Evolutionary conservation across 2,113 vertebrate species (phyloP).

Genomic region (cat (Felis catus)): DNA sequence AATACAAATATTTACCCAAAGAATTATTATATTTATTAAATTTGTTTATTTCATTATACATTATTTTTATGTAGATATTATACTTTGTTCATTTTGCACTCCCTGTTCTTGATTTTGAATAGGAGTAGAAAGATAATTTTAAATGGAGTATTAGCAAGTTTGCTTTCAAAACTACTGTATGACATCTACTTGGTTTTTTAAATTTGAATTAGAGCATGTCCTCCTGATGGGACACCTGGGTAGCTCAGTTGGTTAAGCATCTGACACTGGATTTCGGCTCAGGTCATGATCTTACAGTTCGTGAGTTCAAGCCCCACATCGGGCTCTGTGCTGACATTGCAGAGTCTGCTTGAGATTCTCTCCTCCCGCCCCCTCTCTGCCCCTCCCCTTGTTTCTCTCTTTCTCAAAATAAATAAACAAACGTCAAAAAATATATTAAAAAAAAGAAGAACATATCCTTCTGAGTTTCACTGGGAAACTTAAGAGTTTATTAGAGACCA

Average conservation of each 20-base stretch:
- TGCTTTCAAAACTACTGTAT: conserved; percentile 52
- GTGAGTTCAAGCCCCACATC: no score
- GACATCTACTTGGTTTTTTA: not conserved
- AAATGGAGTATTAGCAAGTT: conserved; percentile 4
- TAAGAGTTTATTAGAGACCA: conserved; percentile 27
- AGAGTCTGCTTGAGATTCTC: no score
- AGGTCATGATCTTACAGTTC: no score
- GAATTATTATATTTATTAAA: conserved; percentile 8
- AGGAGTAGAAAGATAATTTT: conserved; percentile 38
- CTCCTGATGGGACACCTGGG: not conserved
- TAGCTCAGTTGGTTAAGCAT: no score
- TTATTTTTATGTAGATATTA: conserved; percentile 42
- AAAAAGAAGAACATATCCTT: not conserved
- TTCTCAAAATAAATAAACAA: no score
- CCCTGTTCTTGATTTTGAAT: conserved; percentile 39
- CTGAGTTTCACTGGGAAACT: not conserved
- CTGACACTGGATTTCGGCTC: no score
- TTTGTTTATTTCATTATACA: conserved; percentile 1
- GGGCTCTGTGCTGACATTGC: no score
- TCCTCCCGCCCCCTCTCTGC: no score
- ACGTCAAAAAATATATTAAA: no score
- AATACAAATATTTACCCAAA: conserved; percentile 52
- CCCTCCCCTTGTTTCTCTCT: no score
- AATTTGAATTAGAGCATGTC: conserved; percentile 22
- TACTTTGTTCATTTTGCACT: not conserved